phyloP scores from a whole-genome alignment of 2,888 invertebrate genomes.

The Diloba caeruleocephala region DNA sequence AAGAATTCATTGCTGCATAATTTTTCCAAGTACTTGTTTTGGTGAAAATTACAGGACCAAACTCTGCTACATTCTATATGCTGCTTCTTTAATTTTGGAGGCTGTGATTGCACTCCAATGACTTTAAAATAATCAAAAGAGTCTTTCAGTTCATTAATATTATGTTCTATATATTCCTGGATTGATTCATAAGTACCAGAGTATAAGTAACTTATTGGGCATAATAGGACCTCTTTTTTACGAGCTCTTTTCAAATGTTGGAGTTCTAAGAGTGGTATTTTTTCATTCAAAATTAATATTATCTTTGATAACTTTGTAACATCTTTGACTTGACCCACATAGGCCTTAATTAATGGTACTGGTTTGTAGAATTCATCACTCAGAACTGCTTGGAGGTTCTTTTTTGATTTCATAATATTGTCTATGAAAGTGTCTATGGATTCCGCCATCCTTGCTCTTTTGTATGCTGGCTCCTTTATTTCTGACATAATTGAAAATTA shows the following conservation, averaged over 20 bases:
- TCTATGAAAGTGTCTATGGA: slow-evolving; percentile 63
- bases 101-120: slow-evolving; percentile 88
- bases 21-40: slow-evolving; percentile 92
- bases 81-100: slow-evolving; percentile 91
- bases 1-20: slow-evolving; percentile 91
- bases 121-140: slow-evolving; percentile 86
- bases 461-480: slow-evolving; percentile 65
- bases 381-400: slow-evolving; percentile 85
- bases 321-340: slow-evolving; percentile 89
- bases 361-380: slow-evolving; percentile 85
- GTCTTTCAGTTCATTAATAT: slow-evolving; percentile 83
- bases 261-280: slow-evolving; percentile 89
- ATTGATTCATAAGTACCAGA: slow-evolving; percentile 71
- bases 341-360: slow-evolving; percentile 88
- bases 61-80: slow-evolving; percentile 88
- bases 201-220: slow-evolving; percentile 68
- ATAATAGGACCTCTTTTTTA: slow-evolving; percentile 89
- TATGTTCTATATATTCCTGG: slow-evolving; percentile 74
- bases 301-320: slow-evolving; percentile 90
- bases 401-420: slow-evolving; percentile 59
- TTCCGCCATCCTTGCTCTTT: slow-evolving; percentile 63
- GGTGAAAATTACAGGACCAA: slow-evolving; percentile 97
- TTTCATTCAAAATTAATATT: slow-evolving; percentile 89
- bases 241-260: slow-evolving; percentile 93
- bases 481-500: slow-evolving; percentile 11